phyloP scores from a whole-genome alignment of 2,797 vertebrate genomes.

The Lophotriccus pileatus region DNA sequence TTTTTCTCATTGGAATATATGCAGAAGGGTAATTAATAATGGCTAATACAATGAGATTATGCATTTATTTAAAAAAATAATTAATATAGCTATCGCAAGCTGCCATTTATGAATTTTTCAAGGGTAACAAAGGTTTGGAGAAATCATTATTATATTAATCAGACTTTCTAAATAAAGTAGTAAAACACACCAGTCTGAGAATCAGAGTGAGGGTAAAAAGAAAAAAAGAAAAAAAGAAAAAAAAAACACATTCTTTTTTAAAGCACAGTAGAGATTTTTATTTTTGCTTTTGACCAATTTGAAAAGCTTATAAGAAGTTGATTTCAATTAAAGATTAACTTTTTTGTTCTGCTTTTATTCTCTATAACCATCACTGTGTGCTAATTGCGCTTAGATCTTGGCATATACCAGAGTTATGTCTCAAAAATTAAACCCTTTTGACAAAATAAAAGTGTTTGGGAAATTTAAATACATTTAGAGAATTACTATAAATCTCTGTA shows the following conservation, averaged over 20 bases:
- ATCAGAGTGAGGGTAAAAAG: neutral
- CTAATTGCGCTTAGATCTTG: neutral
- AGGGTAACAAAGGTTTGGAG: neutral
- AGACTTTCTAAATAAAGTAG: neutral
- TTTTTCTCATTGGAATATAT: neutral
- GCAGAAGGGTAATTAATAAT: neutral
- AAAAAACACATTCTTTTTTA: neutral
- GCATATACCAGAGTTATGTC: neutral
- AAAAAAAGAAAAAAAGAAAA: neutral
- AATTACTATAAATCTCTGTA: neutral
- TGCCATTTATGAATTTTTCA: neutral
- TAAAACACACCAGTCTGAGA: neutral
- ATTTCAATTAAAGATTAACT: neutral
- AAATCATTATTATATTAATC: neutral
- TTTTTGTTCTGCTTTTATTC: neutral
- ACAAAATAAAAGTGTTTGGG: neutral
- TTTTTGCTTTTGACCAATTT: neutral
- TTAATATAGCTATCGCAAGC: neutral
- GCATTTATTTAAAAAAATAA: accelerated
- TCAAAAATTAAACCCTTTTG: neutral
- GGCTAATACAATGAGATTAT: neutral
- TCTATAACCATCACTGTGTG: neutral
- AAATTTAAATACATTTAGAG: neutral
- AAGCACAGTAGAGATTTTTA: neutral
- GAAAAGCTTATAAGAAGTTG: neutral